Conservation (phyloP, 2,888 invertebrate species). For the Notodonta dromedarius region DNA sequence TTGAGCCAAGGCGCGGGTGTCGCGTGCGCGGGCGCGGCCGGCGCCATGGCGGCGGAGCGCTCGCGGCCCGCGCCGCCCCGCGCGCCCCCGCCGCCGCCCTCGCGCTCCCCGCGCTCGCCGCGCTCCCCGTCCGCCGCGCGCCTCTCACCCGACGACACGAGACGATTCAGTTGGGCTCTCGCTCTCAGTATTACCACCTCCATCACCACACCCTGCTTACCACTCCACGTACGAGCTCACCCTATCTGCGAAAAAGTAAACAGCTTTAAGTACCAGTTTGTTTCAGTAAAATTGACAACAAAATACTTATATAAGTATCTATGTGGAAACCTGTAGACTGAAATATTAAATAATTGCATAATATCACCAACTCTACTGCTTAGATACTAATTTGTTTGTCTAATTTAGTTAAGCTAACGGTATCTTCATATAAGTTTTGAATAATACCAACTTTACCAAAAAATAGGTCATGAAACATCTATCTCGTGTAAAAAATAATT, state of each 20-base stretch:
- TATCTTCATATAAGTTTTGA: too few species aligned
- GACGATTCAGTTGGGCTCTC: conserved; percentile 85
- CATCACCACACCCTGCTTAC: conserved; percentile 77
- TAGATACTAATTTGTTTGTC: too few species aligned
- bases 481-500: too few species aligned
- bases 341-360: too few species aligned
- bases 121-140: conserved; percentile 48
- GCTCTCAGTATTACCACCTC: conserved; percentile 86
- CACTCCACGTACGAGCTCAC: conserved; percentile 57
- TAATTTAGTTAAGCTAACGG: too few species aligned
- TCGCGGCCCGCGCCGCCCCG: conserved; percentile 60
- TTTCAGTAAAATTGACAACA: background rate
- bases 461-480: too few species aligned
- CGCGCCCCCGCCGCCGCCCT: conserved; percentile 49
- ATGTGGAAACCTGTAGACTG: too few species aligned
- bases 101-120: conserved; percentile 50
- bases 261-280: background rate
- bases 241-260: conserved; percentile 42
- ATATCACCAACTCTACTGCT: too few species aligned
- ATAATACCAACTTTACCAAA: too few species aligned
- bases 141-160: conserved; percentile 76
- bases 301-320: background rate
- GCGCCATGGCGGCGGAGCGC: conserved; percentile 70
- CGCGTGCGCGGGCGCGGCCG: conserved; percentile 77
- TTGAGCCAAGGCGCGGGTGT: conserved; percentile 81